A percentile compares a stretch with the other conserved stretches of the same genome.
Conservation (phyloP, 30 jellyfish, hydroid and myxozoan species). For the Turritopsis dohrnii region DNA sequence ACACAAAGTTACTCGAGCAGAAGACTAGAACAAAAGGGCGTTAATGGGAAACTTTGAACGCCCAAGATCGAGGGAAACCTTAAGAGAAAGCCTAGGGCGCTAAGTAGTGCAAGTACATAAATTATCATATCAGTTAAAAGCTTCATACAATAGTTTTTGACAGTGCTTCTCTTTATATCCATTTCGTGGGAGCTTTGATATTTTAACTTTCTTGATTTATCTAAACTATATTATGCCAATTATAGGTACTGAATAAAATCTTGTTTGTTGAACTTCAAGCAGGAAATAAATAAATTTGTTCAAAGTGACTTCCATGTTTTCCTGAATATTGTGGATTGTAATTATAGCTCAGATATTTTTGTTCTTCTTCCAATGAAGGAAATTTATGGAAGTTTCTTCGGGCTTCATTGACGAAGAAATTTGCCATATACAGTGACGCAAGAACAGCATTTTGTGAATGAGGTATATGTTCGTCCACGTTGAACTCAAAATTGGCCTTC, state of each 20-base stretch:
- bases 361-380: conserved; percentile 43
- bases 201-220: not conserved
- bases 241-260: not conserved
- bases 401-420: conserved; percentile 77
- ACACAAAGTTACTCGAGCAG: no score
- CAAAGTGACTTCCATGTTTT: conserved; percentile 59
- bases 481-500: conserved; percentile 63
- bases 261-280: not conserved
- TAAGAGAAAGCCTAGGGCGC: no score
- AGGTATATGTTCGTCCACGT: conserved; percentile 40
- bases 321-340: conserved; percentile 52
- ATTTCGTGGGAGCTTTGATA: no score
- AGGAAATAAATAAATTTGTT: conserved; percentile 59
- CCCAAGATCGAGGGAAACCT: no score
- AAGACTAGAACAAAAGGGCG: no score
- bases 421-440: conserved; percentile 66
- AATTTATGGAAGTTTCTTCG: conserved; percentile 65
- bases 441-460: conserved; percentile 70
- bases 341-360: conserved; percentile 51
- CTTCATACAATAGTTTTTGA: no score
- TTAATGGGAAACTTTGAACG: no score
- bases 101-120: no score
- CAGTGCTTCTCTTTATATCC: no score
- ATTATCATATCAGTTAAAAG: no score
- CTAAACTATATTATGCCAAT: not conserved